Conservation (phyloP, 2,113 vertebrate species). For the Lamprotornis superbus region DNA sequence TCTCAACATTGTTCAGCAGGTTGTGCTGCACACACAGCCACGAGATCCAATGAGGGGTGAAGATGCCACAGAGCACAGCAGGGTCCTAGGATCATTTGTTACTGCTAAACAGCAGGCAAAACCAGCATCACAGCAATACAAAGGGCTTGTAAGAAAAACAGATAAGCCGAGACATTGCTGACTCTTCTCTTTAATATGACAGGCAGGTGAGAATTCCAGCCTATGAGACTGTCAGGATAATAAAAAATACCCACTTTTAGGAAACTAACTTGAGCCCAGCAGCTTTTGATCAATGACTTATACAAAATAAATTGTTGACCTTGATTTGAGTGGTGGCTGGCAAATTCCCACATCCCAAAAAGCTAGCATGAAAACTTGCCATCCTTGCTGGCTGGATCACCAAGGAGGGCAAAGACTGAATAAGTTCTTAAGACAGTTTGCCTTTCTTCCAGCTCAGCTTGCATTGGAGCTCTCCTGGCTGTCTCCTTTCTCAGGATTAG, state of each 20-base stretch:
- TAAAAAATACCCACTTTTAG: neutral
- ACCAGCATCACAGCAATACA: neutral
- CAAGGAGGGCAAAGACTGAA: neutral
- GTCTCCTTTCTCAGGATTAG: conserved; percentile 8
- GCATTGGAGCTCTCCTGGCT: neutral
- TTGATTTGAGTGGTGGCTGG: neutral
- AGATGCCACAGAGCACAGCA: neutral
- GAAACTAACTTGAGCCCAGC: neutral
- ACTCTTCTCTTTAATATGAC: neutral
- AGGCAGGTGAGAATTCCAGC: neutral
- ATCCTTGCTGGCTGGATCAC: neutral
- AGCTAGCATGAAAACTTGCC: neutral
- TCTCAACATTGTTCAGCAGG: neutral
- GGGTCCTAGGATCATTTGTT: neutral
- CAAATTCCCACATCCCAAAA: neutral
- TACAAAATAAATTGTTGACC: neutral
- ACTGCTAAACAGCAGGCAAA: neutral
- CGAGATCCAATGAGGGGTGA: neutral
- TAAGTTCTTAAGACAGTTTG: neutral
- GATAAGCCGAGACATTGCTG: neutral
- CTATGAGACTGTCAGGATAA: neutral
- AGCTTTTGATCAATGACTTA: neutral
- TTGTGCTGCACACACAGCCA: neutral
- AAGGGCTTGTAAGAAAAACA: neutral
- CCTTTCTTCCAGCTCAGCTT: conserved; percentile 6